A percentile compares a stretch with the other conserved stretches of the same genome.
Conservation (phyloP, 2,113 vertebrate genomes). For the Zosterops hypoxanthus region DNA sequence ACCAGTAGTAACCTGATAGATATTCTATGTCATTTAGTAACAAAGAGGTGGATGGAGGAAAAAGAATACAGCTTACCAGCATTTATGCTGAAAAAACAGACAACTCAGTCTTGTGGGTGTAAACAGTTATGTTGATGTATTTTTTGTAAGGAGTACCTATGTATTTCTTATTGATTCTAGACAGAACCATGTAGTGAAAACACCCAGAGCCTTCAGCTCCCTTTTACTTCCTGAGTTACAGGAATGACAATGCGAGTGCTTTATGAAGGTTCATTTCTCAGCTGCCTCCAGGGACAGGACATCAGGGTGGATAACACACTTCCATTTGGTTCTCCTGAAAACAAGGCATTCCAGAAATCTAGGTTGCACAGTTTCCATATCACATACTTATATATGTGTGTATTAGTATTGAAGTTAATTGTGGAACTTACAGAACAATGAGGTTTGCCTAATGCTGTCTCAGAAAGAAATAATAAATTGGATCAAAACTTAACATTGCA, state of each 20-base stretch:
- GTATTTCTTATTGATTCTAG: background rate
- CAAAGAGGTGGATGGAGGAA: background rate
- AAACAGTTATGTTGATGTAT: background rate
- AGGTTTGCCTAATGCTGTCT: background rate
- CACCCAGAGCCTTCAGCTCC: background rate
- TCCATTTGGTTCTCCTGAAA: background rate
- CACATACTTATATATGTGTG: background rate
- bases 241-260: background rate
- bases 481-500: background rate
- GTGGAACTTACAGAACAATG: background rate
- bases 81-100: background rate
- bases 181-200: fast-evolving
- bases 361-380: background rate
- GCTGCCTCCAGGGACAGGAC: background rate
- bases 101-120: background rate
- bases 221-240: background rate
- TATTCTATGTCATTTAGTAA: background rate
- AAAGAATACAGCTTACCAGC: background rate
- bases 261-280: background rate
- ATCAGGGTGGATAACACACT: background rate
- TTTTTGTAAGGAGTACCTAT: background rate
- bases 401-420: background rate
- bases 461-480: background rate
- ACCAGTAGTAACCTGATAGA: background rate
- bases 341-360: background rate